A percentile compares a stretch with the other conserved stretches of the same genome.
phyloP scores from a whole-genome alignment of 2,888 invertebrate species.

The Cephus spinipes region DNA sequence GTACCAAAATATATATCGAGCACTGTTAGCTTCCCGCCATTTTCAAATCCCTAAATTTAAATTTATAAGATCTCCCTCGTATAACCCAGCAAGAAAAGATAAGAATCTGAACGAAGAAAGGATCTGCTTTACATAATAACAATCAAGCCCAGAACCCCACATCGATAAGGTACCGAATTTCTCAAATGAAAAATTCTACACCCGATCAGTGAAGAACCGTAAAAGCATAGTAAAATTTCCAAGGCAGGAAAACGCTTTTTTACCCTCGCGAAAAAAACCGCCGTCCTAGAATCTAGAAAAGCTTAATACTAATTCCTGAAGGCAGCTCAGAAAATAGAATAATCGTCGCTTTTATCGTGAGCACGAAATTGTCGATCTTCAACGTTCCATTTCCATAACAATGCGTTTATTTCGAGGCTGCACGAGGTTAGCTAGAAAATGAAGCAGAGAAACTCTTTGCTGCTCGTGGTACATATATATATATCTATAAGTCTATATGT shows the following conservation, averaged over 20 bases:
- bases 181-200: background rate
- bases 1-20: background rate
- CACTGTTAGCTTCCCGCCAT: background rate
- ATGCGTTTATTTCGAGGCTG: slow-evolving; percentile 17
- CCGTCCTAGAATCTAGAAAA: background rate
- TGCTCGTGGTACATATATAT: slow-evolving; percentile 1
- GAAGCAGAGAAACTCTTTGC: slow-evolving; percentile 13
- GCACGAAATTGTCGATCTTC: background rate
- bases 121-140: background rate
- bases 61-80: background rate
- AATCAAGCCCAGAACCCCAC: background rate
- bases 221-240: background rate
- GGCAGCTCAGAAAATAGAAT: background rate
- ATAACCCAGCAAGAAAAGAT: background rate
- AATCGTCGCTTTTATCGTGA: background rate
- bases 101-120: background rate
- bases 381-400: slow-evolving; percentile 21
- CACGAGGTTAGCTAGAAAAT: slow-evolving; percentile 14
- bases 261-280: background rate
- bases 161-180: background rate
- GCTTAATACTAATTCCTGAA: background rate
- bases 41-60: background rate
- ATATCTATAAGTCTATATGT: background rate
- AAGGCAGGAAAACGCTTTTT: background rate
- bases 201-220: background rate